Evolutionary conservation across 2,113 vertebrate species (phyloP), one percentile per base, ranked within the genome.

Genomic region (Girardinichthys multiradiatus): DNA sequence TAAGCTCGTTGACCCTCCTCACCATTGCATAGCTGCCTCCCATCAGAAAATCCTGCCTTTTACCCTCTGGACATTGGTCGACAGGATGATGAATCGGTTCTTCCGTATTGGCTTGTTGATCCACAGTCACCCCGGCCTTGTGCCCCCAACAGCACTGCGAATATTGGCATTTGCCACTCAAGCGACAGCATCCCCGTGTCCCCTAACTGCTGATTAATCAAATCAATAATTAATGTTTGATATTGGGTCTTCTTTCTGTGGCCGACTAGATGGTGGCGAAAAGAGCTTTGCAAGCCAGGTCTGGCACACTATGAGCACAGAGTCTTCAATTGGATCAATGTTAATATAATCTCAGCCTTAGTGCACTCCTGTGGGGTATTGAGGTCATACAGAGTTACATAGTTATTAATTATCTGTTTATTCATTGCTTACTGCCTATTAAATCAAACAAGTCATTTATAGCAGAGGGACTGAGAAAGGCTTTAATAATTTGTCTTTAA

Each of bases 121-220:
- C 94, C 94, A 95, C 94, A 94, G 92, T 83, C 92, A 74, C 80
- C 85, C 80, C 70, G 29, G 58, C 81, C 60, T 60, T 67, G 72
- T 64, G 68, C 68, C 68, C 75, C 69, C 24, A n/a, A 76, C 24
- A 59, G 60, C 69, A 76, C 86, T 94, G 92, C 91, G 91, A 87
- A 92, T 97, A 98, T 98, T 97, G 97, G 94, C 96, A 95, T 97
- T 97, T 97, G 95, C 95, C 96, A 95, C 92, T 97, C 95, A 96
- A 91, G 82, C 82, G 74, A 85, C 75, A 79, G 84, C 90, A 79
- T 89, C 91, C 89, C 87, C 70, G 83, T 91, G 94, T 91, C 89
- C 93, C 71, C 58, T 81, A 93, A 93, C 88, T 95, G 95, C 94
- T 95, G 95, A 96, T 96, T 95, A 97, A 94, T 95, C 94, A 95